Evolutionary conservation across 2,888 invertebrate genomes (phyloP).

Genomic region (Stenchaetothrips biformis): DNA sequence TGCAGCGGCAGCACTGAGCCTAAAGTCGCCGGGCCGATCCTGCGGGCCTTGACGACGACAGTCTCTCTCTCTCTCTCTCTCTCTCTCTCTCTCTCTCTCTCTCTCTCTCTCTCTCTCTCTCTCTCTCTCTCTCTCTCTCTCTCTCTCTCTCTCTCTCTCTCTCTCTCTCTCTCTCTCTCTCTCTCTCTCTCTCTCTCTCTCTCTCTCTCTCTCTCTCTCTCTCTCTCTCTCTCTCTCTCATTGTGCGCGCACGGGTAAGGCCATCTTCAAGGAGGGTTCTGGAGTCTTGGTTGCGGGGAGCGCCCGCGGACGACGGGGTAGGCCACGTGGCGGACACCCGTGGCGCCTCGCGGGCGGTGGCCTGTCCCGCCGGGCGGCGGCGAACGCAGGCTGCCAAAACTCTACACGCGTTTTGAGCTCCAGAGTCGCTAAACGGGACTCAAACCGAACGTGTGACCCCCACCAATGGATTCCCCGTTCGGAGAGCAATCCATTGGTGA

Average conservation of each 20-base stretch:
- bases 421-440: too few relatives aligned
- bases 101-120: conserved; percentile 1
- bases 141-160: too few relatives aligned
- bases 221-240: not conserved
- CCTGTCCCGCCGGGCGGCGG: not conserved
- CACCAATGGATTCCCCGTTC: too few relatives aligned
- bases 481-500: too few relatives aligned
- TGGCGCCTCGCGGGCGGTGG: not conserved
- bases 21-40: too few relatives aligned
- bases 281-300: not conserved
- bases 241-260: too few relatives aligned
- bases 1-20: too few relatives aligned
- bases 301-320: not conserved
- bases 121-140: not conserved
- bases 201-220: not conserved
- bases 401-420: too few relatives aligned
- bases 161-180: too few relatives aligned
- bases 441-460: too few relatives aligned
- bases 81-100: not conserved
- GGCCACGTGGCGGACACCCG: not conserved
- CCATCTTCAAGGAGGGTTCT: not conserved
- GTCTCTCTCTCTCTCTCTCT: not conserved
- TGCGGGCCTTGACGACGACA: not conserved
- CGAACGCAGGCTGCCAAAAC: too few relatives aligned
- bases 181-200: not conserved